These are phyloP conservation scores for Saturnia pavonia DNA, from an alignment of 2,888 invertebrate genomes.

Conservation along the genomic window DNA sequence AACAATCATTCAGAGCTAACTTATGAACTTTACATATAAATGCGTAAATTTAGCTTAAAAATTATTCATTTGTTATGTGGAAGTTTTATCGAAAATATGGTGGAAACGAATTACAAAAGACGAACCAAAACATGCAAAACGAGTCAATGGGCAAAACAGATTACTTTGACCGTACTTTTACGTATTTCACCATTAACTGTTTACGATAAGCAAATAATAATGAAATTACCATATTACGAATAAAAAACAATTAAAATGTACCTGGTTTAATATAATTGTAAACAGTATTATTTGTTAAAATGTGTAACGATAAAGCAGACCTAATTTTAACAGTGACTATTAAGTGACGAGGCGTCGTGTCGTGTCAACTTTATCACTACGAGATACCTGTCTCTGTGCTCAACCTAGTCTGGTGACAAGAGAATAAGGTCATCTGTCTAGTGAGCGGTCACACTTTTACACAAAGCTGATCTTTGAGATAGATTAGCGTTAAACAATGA, in stretches of 20 bases:
- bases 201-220: not conserved
- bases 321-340: not conserved
- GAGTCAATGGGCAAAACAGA: conserved; percentile 1
- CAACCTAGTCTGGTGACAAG: not conserved
- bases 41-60: not conserved
- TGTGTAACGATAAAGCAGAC: not conserved
- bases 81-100: not conserved
- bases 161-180: not conserved
- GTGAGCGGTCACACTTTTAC: not conserved
- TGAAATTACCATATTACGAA: not conserved
- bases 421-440: conserved; percentile 4
- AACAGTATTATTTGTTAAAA: not conserved
- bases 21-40: not conserved
- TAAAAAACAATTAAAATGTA: not conserved
- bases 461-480: not conserved
- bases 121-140: not conserved
- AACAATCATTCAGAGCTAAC: too few relatives aligned
- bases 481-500: not conserved
- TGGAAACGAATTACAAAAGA: not conserved
- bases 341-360: not conserved
- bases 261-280: not conserved
- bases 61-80: not conserved
- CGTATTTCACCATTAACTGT: not conserved
- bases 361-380: not conserved
- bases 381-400: not conserved